Conservation (phyloP, 2,888 invertebrate genomes). For the Diplazon laetatorius region DNA sequence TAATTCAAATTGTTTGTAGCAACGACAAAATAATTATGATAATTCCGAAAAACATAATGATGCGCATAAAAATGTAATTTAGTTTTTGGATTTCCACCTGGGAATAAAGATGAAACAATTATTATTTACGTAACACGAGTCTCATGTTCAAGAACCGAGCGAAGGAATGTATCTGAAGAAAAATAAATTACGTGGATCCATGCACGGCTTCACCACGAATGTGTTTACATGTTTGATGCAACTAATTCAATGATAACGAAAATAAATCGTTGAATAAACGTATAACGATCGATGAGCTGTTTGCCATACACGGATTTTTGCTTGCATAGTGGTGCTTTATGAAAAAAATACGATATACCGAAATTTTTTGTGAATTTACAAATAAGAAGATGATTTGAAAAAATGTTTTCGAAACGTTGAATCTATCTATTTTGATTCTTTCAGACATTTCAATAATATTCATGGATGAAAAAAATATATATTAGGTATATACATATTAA, state of each 20-base stretch:
- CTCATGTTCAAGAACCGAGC: slow-evolving; percentile 7
- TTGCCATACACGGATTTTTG: slow-evolving; percentile 15
- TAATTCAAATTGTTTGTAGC: not conserved
- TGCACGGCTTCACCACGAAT: slow-evolving; percentile 16
- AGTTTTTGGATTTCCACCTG: not conserved
- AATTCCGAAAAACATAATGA: slow-evolving; percentile 12
- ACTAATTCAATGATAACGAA: slow-evolving; percentile 14
- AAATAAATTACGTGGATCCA: slow-evolving; percentile 3
- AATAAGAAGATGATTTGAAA: slow-evolving; percentile 31
- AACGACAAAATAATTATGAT: slow-evolving; percentile 39
- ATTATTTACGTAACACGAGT: not conserved
- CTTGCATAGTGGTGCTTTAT: slow-evolving; percentile 1
- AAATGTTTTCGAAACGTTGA: not conserved
- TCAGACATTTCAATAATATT: not conserved
- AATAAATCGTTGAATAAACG: not conserved
- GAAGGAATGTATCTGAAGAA: slow-evolving; percentile 12
- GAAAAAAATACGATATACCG: not conserved
- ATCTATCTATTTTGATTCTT: no score
- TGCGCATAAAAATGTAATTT: slow-evolving; percentile 29
- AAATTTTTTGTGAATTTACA: slow-evolving; percentile 6
- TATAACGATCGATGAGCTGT: slow-evolving; percentile 14
- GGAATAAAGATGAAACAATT: slow-evolving; percentile 18
- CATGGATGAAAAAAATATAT: not conserved
- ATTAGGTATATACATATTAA: no score
- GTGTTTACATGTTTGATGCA: slow-evolving; percentile 19